phyloP scores from a whole-genome alignment of 2,888 invertebrate genomes.

The Calliopum simillimum region DNA sequence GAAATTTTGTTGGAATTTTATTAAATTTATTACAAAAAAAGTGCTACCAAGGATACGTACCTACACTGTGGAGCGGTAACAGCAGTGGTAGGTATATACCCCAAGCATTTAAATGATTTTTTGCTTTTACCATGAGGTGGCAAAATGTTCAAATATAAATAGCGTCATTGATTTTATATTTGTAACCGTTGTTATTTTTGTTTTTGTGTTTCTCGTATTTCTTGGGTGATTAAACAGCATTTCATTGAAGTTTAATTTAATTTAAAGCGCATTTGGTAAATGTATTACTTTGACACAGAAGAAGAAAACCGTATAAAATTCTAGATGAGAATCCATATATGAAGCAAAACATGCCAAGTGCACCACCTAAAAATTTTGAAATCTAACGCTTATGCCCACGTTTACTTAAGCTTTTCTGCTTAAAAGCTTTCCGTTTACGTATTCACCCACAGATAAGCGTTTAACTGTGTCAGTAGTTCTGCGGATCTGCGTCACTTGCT shows the following conservation, averaged over 20 bases:
- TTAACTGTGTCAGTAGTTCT: too few species aligned
- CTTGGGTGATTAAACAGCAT: conserved; percentile 26
- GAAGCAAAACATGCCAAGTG: too few species aligned
- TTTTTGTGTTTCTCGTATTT: background rate
- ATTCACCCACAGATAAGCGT: too few species aligned
- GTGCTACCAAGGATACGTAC: background rate
- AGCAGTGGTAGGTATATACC: background rate
- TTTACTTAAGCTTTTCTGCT: too few species aligned
- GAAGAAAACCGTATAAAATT: too few species aligned
- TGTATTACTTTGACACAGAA: background rate
- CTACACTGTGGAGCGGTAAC: background rate
- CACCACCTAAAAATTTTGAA: too few species aligned
- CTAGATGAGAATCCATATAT: too few species aligned
- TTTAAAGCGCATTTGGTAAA: background rate
- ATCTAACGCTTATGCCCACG: too few species aligned
- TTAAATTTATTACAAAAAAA: conserved; percentile 6
- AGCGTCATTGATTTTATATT: background rate
- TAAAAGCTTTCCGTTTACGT: too few species aligned
- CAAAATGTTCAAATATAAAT: too few species aligned
- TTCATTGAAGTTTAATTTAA: background rate
- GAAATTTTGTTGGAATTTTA: conserved; percentile 8
- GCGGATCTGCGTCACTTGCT: too few species aligned
- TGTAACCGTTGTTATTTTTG: background rate
- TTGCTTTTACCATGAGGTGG: background rate
- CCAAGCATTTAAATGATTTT: conserved; percentile 1